Evolutionary conservation across 2,113 vertebrate genomes (phyloP).

Genomic region (Chiloscyllium plagiosum): DNA sequence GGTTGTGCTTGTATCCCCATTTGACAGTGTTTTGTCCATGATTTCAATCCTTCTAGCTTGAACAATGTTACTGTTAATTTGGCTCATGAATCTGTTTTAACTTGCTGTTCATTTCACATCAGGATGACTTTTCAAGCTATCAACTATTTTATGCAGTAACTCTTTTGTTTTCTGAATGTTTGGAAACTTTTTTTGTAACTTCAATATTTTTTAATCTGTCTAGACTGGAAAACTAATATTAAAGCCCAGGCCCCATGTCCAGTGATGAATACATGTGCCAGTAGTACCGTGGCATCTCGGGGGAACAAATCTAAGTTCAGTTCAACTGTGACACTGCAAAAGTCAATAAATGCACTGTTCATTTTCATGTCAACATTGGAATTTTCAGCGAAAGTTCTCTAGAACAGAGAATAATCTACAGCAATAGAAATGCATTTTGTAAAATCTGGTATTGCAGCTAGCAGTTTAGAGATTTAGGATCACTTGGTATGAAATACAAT

Average conservation of each 20-base stretch:
- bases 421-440: slow-evolving; percentile 14
- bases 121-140: background rate
- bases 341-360: background rate
- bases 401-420: background rate
- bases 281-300: background rate
- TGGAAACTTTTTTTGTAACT: background rate
- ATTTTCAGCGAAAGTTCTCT: background rate
- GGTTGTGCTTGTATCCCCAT: background rate
- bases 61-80: background rate
- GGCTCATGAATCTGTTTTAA: too few relatives aligned
- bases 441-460: background rate
- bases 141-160: background rate
- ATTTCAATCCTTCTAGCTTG: background rate
- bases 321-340: background rate
- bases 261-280: slow-evolving; percentile 55
- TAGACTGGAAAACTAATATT: slow-evolving; percentile 97
- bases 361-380: background rate
- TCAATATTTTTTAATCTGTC: slow-evolving; percentile 42
- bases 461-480: background rate
- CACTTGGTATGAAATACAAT: background rate
- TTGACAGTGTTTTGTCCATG: background rate
- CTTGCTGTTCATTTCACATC: background rate
- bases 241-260: slow-evolving; percentile 91
- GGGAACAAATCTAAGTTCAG: background rate
- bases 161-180: background rate